phyloP scores from a whole-genome alignment of 2,888 invertebrate species.

The Vesta saturnalis region DNA sequence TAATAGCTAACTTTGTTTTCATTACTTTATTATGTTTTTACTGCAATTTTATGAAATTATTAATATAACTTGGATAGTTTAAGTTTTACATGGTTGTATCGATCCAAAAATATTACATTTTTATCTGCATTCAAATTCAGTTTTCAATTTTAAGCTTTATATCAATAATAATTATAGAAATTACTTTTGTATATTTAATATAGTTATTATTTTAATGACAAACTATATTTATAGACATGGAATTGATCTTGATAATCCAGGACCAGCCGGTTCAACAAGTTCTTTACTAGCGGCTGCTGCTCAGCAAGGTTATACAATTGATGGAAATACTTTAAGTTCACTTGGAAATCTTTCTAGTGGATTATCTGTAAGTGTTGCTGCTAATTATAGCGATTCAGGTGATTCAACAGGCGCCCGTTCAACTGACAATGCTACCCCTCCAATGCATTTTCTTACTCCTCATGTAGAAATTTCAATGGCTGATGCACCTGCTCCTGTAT shows the following conservation, averaged over 20 bases:
- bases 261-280: slow-evolving; percentile 81
- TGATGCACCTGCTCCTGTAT: slow-evolving; percentile 77
- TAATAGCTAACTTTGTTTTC: too few species aligned
- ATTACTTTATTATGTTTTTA: too few species aligned
- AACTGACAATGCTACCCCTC: slow-evolving; percentile 88
- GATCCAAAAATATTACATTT: too few species aligned
- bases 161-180: background rate
- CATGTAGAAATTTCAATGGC: slow-evolving; percentile 93
- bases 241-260: slow-evolving; percentile 89
- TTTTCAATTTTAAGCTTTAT: background rate
- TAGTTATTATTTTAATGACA: background rate
- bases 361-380: slow-evolving; percentile 60
- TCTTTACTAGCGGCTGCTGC: slow-evolving; percentile 74
- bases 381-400: slow-evolving; percentile 82
- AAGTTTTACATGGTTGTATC: too few species aligned
- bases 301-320: slow-evolving; percentile 62
- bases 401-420: slow-evolving; percentile 83
- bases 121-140: too few species aligned
- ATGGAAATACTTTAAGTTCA: slow-evolving; percentile 64
- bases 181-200: background rate
- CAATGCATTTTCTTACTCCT: slow-evolving; percentile 91
- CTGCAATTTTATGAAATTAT: too few species aligned
- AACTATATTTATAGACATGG: slow-evolving; percentile 76
- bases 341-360: slow-evolving; percentile 72
- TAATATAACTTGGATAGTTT: too few species aligned